Percentiles rank a stretch among this genome's conserved stretches.
Evolutionary conservation across 1,140 invertebrate genomes (phyloP).

Genomic region (Lithobius niger): DNA sequence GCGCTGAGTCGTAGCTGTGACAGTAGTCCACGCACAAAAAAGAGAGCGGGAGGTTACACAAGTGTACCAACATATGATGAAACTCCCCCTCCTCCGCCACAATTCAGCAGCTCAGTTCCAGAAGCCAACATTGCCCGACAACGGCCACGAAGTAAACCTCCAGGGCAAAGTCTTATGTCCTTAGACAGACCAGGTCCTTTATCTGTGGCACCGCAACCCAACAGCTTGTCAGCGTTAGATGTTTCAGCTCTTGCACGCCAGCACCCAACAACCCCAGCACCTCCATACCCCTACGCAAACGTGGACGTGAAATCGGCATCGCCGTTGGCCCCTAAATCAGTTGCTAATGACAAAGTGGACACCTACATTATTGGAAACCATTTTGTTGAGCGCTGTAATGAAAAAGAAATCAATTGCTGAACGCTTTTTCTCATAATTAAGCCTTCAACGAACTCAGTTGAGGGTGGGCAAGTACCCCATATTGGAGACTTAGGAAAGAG

Average conservation of each 20-base stretch:
- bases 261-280: background rate
- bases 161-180: background rate
- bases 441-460: background rate
- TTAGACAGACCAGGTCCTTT: background rate
- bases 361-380: constrained; percentile 17
- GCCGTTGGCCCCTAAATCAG: constrained; percentile 15
- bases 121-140: constrained; percentile 11
- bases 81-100: constrained; percentile 15
- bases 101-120: constrained; percentile 13
- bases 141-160: background rate
- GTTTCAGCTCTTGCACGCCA: constrained; percentile 30
- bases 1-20: background rate
- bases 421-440: background rate
- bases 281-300: constrained; percentile 21
- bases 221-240: constrained; percentile 31
- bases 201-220: constrained; percentile 28
- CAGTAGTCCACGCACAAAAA: constrained; percentile 5
- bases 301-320: constrained; percentile 19
- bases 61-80: constrained; percentile 10
- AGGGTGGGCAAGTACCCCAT: background rate
- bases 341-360: constrained; percentile 13
- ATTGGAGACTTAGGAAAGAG: too few relatives aligned
- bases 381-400: too few relatives aligned
- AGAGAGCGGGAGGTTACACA: constrained; percentile 4
- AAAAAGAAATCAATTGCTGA: constrained; percentile 17